Evolutionary conservation across 2,888 invertebrate species (phyloP), one percentile per base, ranked within the genome.

Genomic region (Hydropsyche betteni): DNA sequence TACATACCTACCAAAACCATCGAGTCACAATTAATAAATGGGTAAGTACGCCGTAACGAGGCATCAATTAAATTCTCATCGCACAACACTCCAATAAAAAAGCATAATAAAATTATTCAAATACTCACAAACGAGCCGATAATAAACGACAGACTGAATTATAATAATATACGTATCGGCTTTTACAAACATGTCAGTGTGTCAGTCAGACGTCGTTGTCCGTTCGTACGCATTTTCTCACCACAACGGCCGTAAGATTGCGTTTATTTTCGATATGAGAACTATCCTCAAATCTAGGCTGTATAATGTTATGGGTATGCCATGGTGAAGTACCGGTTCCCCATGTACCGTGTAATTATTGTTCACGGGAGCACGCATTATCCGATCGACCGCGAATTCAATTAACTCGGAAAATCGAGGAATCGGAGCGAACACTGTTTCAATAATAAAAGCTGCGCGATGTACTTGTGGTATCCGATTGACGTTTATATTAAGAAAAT

Each of bases 331-430:
- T 24, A 64, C 64, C 64, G 64, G 64, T 64, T 58, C 36, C 12
- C 64, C 64, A 34, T 55, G n/a, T 34, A 64, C 64, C 64, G 64
- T 33, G 16, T 55, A 36, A 64, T 64, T 33, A 36, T 64, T 36
- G 64, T 64, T 64, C 64, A 36, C 64, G 55, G 55, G 44, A 44
- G 44, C 44, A 44, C 44, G 44, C 44, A 33, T 64, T 64, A 64
- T 64, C 64, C 64, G 64, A 64, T 55, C 55, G 55, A 16, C 44
- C 44, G 55, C 55, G 55, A 55, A 55, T 64, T 64, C 64, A 64
- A 64, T 64, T 64, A 64, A 64, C 64, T 34, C 33, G 12, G 33
- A 64, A 24, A 33, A 24, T 24, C 34, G 64, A 36, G 36, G 34
- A 64, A 64, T 36, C 64, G 64, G 64, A 64, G 7, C 64, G 64